Percentiles rank a stretch among this genome's conserved stretches.
Evolutionary conservation across 2,113 vertebrate species (phyloP).

Genomic region (Cyanoramphus novaezelandiae): DNA sequence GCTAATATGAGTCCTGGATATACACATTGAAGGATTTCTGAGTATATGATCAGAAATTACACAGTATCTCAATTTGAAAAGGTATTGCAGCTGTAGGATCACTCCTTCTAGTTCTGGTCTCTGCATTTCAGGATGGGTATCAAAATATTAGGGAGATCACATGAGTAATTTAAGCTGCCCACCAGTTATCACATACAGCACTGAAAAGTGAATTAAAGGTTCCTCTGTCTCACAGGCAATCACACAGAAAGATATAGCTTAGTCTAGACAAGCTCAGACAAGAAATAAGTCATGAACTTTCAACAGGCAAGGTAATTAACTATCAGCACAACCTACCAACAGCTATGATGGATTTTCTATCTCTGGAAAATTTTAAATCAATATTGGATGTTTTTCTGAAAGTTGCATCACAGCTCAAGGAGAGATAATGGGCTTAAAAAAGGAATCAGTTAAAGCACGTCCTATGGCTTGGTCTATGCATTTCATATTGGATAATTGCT

Average conservation of each 20-base stretch:
- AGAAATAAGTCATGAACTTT: not conserved
- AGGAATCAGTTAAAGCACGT: not conserved
- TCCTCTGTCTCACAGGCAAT: not conserved
- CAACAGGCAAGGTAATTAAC: not conserved
- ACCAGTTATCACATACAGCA: not conserved
- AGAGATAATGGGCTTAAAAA: not conserved
- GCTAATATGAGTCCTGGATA: not conserved
- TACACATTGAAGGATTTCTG: not conserved
- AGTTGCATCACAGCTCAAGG: not conserved
- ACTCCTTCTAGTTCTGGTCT: not conserved
- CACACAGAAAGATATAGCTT: not conserved
- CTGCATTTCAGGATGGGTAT: not conserved
- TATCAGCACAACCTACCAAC: not conserved
- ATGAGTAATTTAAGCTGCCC: not conserved
- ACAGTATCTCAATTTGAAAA: not conserved
- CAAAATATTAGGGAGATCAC: not conserved
- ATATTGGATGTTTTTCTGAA: not conserved
- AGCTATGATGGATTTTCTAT: not conserved
- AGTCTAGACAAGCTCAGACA: not conserved
- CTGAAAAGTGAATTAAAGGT: not conserved
- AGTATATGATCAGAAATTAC: not conserved
- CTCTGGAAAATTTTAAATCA: constrained; percentile 4
- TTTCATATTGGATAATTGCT: not conserved
- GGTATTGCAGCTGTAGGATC: not conserved
- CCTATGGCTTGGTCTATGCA: not conserved